These are phyloP conservation scores for Brachionus calyciflorus DNA, from an alignment of 1,140 invertebrate genomes.

Conservation along the genomic window DNA sequence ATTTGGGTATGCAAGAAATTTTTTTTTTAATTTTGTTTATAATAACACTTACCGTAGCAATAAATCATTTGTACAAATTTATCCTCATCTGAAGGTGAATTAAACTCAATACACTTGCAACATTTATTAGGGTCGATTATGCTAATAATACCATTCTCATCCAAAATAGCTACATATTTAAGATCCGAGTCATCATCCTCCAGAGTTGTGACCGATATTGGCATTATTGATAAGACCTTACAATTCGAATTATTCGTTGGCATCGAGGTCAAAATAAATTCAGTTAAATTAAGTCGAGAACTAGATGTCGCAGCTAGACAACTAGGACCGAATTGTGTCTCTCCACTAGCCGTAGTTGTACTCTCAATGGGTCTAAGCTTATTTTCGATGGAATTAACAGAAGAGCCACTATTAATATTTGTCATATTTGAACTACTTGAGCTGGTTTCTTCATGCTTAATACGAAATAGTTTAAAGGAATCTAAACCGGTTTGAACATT, in stretches of 20 bases:
- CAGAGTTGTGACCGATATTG: background rate
- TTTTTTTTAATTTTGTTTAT: no score
- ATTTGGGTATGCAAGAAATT: no score
- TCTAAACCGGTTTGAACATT: background rate
- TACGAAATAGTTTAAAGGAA: constrained; percentile 24
- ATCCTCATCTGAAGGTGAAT: background rate
- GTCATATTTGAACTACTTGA: background rate
- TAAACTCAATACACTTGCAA: constrained; percentile 12
- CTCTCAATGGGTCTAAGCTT: background rate
- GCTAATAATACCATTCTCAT: background rate
- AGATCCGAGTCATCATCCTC: constrained; percentile 27
- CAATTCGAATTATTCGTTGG: background rate
- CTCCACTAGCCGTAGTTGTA: background rate
- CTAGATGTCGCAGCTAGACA: constrained; percentile 38
- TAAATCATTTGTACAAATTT: constrained; percentile 29
- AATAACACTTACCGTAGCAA: background rate
- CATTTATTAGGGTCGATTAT: constrained; percentile 25
- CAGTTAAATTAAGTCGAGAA: constrained; percentile 34
- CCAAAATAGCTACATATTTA: constrained; percentile 23
- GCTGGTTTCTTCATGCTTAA: constrained; percentile 40
- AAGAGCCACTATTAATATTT: constrained; percentile 9
- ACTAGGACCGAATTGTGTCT: background rate
- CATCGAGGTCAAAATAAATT: constrained; percentile 23
- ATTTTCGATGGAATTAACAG: background rate
- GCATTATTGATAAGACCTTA: background rate